Percentiles rank a stretch among this genome's conserved stretches.
phyloP scores from a whole-genome alignment of 2,888 invertebrate genomes.

The Trichogramma dendrolimi region DNA sequence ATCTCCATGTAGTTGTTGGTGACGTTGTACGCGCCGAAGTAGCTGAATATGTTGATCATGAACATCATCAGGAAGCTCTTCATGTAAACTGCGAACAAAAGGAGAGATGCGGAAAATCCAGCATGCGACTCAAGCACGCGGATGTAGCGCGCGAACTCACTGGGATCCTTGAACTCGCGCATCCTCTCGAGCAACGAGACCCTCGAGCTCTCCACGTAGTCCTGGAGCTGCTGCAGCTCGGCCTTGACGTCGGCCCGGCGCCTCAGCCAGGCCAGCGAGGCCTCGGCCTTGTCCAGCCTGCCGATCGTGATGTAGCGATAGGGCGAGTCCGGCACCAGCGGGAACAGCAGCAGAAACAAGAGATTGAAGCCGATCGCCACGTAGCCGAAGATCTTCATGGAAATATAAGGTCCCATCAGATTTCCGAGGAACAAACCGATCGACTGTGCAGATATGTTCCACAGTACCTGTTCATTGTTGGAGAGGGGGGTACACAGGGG shows the following conservation, averaged over 20 bases:
- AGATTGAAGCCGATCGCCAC: slow-evolving; percentile 40
- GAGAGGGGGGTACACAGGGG: slow-evolving; percentile 6
- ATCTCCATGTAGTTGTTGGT: slow-evolving; percentile 51
- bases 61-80: slow-evolving; percentile 50
- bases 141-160: slow-evolving; percentile 26
- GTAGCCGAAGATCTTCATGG: slow-evolving; percentile 43
- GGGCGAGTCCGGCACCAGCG: slow-evolving; percentile 48
- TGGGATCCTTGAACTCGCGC: slow-evolving; percentile 36
- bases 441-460: slow-evolving; percentile 42
- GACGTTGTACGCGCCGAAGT: slow-evolving; percentile 52
- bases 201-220: slow-evolving; percentile 37
- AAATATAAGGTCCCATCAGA: slow-evolving; percentile 46
- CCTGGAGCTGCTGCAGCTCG: slow-evolving; percentile 42
- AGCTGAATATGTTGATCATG: slow-evolving; percentile 55
- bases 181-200: slow-evolving; percentile 33
- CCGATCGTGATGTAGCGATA: slow-evolving; percentile 42
- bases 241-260: slow-evolving; percentile 39
- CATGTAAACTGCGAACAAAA: slow-evolving; percentile 42
- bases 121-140: not conserved
- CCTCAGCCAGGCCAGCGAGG: slow-evolving; percentile 46
- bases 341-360: slow-evolving; percentile 42
- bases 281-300: slow-evolving; percentile 41
- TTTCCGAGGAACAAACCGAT: slow-evolving; percentile 46
- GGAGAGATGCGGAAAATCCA: not conserved
- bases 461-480: slow-evolving; percentile 37